Percentiles rank a stretch among this genome's conserved stretches.
These are phyloP conservation scores for Enchytraeus crypticus DNA, from an alignment of 2,888 invertebrate genomes.

Conservation along the genomic window DNA sequence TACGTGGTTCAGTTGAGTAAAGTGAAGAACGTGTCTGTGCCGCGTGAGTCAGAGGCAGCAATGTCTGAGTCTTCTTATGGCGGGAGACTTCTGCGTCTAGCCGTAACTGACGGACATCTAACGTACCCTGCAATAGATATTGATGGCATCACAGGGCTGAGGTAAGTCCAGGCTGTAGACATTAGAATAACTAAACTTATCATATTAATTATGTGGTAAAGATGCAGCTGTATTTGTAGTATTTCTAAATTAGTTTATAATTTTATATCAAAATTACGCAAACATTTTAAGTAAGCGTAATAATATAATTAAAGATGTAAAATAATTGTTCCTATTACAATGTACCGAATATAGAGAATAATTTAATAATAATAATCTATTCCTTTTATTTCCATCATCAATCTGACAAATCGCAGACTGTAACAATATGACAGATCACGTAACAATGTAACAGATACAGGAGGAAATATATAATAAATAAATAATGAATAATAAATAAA, in stretches of 20 bases:
- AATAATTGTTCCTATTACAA: too few species aligned
- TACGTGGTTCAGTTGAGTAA: conserved; percentile 76
- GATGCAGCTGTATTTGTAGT: too few species aligned
- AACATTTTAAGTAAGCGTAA: not conserved
- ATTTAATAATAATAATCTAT: too few species aligned
- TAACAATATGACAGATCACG: too few species aligned
- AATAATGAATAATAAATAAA: too few species aligned
- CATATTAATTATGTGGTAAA: not conserved
- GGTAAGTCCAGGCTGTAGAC: not conserved
- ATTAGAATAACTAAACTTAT: not conserved
- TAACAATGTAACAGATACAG: too few species aligned
- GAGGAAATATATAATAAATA: too few species aligned
- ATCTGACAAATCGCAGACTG: too few species aligned
- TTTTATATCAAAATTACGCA: too few species aligned
- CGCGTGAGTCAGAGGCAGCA: conserved; percentile 68
- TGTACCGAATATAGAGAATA: too few species aligned
- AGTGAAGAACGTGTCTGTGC: conserved; percentile 76
- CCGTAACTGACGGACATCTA: conserved; percentile 74
- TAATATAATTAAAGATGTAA: not conserved
- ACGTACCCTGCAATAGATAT: conserved; percentile 70
- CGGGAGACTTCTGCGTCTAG: conserved; percentile 73
- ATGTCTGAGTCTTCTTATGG: conserved; percentile 56
- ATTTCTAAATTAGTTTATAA: too few species aligned
- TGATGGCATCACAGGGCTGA: conserved; percentile 43
- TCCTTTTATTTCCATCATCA: too few species aligned